A percentile compares a stretch with the other conserved stretches of the same genome.
Conservation (phyloP, 2,888 invertebrate species). For the Crioceris asparagi region DNA sequence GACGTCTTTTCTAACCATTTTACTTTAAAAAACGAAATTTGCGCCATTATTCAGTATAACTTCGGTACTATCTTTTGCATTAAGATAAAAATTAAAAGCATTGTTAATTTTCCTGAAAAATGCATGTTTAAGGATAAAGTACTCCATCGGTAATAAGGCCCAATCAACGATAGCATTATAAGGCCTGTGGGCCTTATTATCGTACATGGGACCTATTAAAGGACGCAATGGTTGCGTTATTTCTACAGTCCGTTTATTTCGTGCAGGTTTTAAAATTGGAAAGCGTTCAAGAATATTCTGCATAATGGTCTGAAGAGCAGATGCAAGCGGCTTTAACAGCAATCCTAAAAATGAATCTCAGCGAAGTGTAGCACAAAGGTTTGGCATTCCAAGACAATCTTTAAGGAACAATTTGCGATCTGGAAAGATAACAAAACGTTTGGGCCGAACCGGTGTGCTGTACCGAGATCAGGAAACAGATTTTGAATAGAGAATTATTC, state of each 20-base stretch:
- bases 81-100: background rate
- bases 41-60: too few species aligned
- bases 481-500: conserved; percentile 1
- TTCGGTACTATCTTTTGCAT: background rate
- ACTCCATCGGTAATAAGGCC: background rate
- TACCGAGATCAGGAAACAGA: conserved; percentile 2
- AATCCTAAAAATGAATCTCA: background rate
- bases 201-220: too few species aligned
- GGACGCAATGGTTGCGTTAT: too few species aligned
- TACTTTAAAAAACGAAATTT: too few species aligned
- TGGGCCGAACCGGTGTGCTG: conserved; percentile 1
- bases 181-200: too few species aligned
- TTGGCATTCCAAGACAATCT: background rate
- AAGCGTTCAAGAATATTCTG: too few species aligned
- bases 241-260: too few species aligned
- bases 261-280: too few species aligned
- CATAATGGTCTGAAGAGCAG: too few species aligned
- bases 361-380: background rate
- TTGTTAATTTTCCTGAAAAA: background rate
- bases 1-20: too few species aligned
- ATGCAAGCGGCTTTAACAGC: background rate
- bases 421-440: background rate
- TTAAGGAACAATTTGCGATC: background rate
- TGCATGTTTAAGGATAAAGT: background rate
- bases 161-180: background rate